These are phyloP conservation scores for Ahaetulla prasina DNA, from an alignment of 2,113 vertebrate species.

Conservation along the genomic window DNA sequence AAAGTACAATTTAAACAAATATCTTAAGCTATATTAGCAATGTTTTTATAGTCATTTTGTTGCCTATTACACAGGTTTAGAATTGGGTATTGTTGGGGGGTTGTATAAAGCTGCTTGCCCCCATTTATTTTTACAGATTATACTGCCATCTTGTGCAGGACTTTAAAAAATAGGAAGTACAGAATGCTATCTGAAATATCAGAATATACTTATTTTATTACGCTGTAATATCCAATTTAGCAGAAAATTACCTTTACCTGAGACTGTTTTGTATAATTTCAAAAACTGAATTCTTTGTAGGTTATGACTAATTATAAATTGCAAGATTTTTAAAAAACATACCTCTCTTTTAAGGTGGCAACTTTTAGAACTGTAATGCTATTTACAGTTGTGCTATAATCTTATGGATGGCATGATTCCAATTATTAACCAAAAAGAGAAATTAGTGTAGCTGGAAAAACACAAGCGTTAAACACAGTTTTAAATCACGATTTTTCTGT, in stretches of 20 bases:
- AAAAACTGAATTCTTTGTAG: neutral
- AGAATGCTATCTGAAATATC: neutral
- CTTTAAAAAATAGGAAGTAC: neutral
- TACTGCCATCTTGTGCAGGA: constrained; percentile 62
- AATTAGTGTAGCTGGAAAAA: neutral
- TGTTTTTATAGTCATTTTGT: constrained; percentile 4
- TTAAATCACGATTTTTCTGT: neutral
- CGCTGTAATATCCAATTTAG: rapidly evolving
- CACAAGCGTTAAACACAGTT: neutral
- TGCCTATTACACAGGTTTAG: constrained; percentile 19
- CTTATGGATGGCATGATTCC: neutral
- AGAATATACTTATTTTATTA: neutral
- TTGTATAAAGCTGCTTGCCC: neutral
- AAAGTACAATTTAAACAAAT: constrained; percentile 16
- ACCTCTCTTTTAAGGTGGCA: neutral
- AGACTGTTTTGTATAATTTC: neutral
- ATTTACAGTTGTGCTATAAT: neutral
- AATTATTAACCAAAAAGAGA: neutral
- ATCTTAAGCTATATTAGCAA: neutral
- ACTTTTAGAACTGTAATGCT: neutral
- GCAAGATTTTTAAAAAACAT: neutral
- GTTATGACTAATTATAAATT: neutral
- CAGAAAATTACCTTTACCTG: neutral
- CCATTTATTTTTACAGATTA: neutral
- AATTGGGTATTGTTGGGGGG: neutral